Percentiles rank a stretch among this genome's conserved stretches.
phyloP scores from a whole-genome alignment of 35 echinoderm and acorn worm species.

The Apostichopus parvimensis region DNA sequence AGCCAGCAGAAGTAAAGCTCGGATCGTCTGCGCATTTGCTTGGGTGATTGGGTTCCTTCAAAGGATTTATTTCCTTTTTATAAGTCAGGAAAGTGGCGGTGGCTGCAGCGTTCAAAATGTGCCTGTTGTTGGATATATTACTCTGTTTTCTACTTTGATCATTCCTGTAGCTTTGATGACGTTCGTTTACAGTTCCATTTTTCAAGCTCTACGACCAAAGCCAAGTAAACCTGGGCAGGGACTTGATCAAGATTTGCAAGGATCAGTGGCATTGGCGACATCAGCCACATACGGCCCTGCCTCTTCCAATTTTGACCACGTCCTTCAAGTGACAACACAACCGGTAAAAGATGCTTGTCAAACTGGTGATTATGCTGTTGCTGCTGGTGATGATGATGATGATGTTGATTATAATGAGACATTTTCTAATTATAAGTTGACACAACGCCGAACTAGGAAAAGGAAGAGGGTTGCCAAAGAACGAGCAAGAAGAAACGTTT shows the following conservation, averaged over 20 bases:
- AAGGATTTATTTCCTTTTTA: not conserved
- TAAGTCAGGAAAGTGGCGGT: not conserved
- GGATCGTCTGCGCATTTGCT: not conserved
- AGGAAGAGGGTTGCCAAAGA: not conserved
- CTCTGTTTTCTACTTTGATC: not conserved
- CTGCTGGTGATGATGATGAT: not conserved
- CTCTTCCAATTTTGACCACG: not conserved
- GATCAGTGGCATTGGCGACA: not conserved
- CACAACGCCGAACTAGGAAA: not conserved
- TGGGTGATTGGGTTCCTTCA: conserved; percentile 5
- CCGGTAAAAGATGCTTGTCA: not conserved
- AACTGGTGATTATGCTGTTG: not conserved
- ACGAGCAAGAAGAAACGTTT: not conserved
- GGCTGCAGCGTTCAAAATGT: not conserved
- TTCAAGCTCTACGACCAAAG: not conserved
- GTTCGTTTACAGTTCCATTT: not conserved
- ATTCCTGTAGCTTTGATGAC: not conserved
- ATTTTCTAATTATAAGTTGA: not conserved
- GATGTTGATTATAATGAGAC: not conserved
- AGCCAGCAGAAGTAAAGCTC: not conserved
- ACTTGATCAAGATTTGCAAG: not conserved
- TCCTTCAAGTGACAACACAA: not conserved
- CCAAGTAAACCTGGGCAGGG: not conserved
- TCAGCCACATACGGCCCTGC: not conserved
- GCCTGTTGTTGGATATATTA: not conserved